Evolutionary conservation across 1,140 invertebrate genomes (phyloP).

Genomic region (Babylonia areolata): DNA sequence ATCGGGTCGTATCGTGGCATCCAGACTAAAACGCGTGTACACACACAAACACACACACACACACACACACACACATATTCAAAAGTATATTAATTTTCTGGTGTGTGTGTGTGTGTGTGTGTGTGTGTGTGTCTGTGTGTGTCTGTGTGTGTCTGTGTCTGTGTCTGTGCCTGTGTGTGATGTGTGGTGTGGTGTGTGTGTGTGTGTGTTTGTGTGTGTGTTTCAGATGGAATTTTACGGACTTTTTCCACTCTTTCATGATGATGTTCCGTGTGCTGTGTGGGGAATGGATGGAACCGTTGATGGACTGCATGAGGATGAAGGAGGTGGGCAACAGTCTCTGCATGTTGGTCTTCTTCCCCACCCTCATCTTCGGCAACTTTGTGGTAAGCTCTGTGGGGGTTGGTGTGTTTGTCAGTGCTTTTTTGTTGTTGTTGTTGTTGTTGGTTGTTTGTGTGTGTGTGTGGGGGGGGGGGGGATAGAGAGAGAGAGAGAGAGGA

Average conservation of each 20-base stretch:
- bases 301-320: constrained; percentile 96
- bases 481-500: no score
- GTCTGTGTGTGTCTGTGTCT: not conserved
- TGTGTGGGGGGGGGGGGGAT: no score
- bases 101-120: no score
- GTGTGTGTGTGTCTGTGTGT: no score
- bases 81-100: not conserved
- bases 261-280: constrained; percentile 98
- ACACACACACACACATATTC: no score
- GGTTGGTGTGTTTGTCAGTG: no score
- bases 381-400: constrained; percentile 60
- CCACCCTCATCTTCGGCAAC: constrained; percentile 97
- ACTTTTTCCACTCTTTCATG: constrained; percentile 99
- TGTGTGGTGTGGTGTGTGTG: no score
- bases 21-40: no score
- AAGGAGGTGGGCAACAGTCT: constrained; percentile 85
- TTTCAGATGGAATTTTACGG: constrained; percentile 96
- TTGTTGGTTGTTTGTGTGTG: not conserved
- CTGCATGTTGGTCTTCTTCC: constrained; percentile 97
- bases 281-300: constrained; percentile 99
- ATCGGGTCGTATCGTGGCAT: no score
- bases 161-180: no score
- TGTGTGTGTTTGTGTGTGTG: not conserved
- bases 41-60: no score
- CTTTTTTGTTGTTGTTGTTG: no score